Base-by-base conservation (phyloP, 2,797 vertebrate species). In the Tenualosa thibaudeaui region DNA sequence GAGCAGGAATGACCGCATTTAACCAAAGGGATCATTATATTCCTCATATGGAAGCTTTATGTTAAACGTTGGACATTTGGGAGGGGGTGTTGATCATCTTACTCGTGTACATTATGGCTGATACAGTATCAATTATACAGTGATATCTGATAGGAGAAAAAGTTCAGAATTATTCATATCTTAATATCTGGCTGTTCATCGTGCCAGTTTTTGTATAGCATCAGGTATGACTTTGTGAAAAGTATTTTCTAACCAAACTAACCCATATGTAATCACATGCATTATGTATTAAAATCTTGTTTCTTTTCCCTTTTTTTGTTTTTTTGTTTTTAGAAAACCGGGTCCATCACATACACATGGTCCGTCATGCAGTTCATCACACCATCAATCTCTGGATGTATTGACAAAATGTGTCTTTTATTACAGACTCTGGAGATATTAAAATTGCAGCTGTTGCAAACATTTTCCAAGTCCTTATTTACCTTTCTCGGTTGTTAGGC, bases 281-380 rank as follows among this genome's bases (percentile, higher is more conserved):
- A 22, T 78, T 17, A 78, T 43, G 68, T 43, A 75, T 43, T 75
- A 46, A 7, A 78, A 78, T 78, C 37, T 17, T 78, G 17, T 43
- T 78, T 78, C 71, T 78, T 50, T 1, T 46, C n/a, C n/a, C n/a
- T 31, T 31, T 31, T 31, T 31, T 31, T 31, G 6, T 78, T 17
- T 43, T 78, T 78, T 40, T 78, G 4, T 1, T 49, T 51, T 78
- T 19, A 78, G 43, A 40, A 43, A 6, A 46, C 6, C 1, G 54
- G 54, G 17, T 56, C 54, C 54, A 56, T 56, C 19, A 56, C 15
- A 22, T 40, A 12, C 22, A 78, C 37, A 46, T 78, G 71, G 71
- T 78, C 71, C 17, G 46, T 78, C 40, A 46, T 78, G 71, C 19
- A 19, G 71, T 78, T 78, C 37, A 78, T 46, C 71, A 78, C 17